Percentiles rank a stretch among this genome's conserved stretches.
phyloP scores from a whole-genome alignment of 2,113 vertebrate species.

The Dendrocopos noguchii region DNA sequence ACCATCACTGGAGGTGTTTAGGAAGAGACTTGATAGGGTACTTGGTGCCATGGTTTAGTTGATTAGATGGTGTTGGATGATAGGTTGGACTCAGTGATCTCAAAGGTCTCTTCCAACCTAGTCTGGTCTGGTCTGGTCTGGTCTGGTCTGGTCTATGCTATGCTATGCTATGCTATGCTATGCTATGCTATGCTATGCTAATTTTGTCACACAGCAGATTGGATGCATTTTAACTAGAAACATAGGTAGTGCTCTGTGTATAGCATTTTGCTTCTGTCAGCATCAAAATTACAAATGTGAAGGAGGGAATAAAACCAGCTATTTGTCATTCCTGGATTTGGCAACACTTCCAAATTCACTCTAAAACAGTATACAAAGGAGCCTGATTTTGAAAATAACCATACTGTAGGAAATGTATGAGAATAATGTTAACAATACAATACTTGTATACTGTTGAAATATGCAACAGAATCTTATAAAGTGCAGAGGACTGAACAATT shows the following conservation, averaged over 20 bases:
- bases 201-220: not conserved
- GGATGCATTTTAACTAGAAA: slow-evolving; percentile 5
- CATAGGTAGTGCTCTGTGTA: not conserved
- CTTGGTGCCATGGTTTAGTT: no score
- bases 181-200: no score
- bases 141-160: no score
- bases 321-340: not conserved
- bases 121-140: no score
- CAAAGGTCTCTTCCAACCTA: no score
- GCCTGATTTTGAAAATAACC: not conserved
- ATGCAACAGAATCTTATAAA: not conserved
- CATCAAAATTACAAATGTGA: not conserved
- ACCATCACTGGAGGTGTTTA: no score
- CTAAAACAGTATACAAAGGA: not conserved
- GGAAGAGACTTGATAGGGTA: no score
- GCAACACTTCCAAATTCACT: not conserved
- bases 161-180: no score
- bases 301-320: slow-evolving; percentile 21
- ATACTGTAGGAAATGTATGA: not conserved
- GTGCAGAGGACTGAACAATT: not conserved
- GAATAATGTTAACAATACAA: not conserved
- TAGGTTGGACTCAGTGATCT: no score
- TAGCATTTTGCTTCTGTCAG: slow-evolving; percentile 6
- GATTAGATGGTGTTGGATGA: no score
- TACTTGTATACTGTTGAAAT: not conserved